A percentile compares a stretch with the other conserved stretches of the same genome.
Evolutionary conservation across 2,888 invertebrate species (phyloP).

Genomic region (Heliconius aoede): DNA sequence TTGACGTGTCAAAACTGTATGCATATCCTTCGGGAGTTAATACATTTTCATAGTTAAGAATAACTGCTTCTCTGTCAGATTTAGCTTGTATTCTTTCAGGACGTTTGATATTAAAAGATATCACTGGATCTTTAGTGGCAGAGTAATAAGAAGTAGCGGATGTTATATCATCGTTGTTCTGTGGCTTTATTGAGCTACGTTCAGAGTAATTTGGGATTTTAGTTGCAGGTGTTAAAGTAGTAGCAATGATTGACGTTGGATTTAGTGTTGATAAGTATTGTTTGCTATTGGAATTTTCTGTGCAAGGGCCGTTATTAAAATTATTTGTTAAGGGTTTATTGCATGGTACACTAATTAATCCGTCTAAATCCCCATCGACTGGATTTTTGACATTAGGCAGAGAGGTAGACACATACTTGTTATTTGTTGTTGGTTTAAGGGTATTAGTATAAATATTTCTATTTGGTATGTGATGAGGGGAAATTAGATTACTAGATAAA

Average conservation of each 20-base stretch:
- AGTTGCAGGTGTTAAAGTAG: slow-evolving; percentile 6
- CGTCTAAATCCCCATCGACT: not conserved
- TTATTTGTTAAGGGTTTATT: not conserved
- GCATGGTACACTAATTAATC: not conserved
- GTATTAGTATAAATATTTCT: not conserved
- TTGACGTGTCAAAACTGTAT: slow-evolving; percentile 72
- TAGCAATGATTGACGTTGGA: not conserved
- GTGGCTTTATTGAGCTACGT: not conserved
- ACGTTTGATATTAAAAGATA: not conserved
- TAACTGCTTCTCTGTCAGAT: slow-evolving; percentile 63
- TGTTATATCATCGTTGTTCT: not conserved
- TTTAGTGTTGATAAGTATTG: not conserved
- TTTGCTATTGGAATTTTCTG: not conserved
- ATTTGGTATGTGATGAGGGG: not conserved
- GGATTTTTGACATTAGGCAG: not conserved
- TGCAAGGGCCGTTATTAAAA: not conserved
- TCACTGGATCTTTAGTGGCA: not conserved
- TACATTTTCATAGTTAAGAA: slow-evolving; percentile 63
- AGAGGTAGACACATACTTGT: not conserved
- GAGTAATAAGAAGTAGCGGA: not conserved
- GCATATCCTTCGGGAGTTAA: slow-evolving; percentile 65
- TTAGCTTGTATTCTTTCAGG: slow-evolving; percentile 61
- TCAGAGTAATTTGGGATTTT: not conserved
- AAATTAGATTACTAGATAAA: slow-evolving; percentile 4
- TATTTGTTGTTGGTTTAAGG: not conserved